A percentile compares a stretch with the other conserved stretches of the same genome.
phyloP scores from a whole-genome alignment of 64 coral and sea anemone genomes.

The Montipora cactus region DNA sequence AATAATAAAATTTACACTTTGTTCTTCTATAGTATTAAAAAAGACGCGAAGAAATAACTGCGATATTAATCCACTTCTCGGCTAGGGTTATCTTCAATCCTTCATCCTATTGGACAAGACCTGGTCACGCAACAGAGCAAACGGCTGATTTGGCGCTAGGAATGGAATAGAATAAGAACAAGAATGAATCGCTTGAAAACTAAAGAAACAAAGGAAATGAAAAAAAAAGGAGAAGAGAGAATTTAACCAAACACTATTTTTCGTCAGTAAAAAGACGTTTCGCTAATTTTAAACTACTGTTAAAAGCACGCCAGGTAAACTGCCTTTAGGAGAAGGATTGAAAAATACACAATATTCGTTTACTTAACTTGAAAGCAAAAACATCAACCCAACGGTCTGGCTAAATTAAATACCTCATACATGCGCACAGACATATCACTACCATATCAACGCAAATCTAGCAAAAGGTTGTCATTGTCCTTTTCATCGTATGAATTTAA shows the following conservation, averaged over 20 bases:
- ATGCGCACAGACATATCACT: too few species aligned
- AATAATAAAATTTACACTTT: too few species aligned
- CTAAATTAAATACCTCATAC: too few species aligned
- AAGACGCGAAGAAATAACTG: too few species aligned
- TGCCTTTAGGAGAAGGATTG: neutral
- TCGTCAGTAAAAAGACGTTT: neutral
- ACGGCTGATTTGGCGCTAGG: slow-evolving; percentile 54
- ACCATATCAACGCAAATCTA: too few species aligned
- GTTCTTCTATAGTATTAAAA: too few species aligned
- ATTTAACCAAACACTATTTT: neutral
- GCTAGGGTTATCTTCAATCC: slow-evolving; percentile 23
- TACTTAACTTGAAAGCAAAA: too few species aligned
- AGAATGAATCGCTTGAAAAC: slow-evolving; percentile 39
- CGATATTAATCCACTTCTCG: neutral
- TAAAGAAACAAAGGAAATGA: neutral
- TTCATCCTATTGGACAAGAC: slow-evolving; percentile 20
- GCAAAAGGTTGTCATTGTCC: too few species aligned
- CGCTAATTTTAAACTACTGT: neutral
- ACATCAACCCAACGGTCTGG: too few species aligned
- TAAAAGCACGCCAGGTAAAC: neutral
- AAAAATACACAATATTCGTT: neutral
- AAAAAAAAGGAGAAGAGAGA: neutral
- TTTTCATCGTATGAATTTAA: too few species aligned
- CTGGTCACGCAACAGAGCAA: slow-evolving; percentile 50
- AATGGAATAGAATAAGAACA: slow-evolving; percentile 22